These are phyloP conservation scores for Dicyrtomina minuta DNA, from an alignment of 2,888 invertebrate genomes.

Conservation along the genomic window DNA sequence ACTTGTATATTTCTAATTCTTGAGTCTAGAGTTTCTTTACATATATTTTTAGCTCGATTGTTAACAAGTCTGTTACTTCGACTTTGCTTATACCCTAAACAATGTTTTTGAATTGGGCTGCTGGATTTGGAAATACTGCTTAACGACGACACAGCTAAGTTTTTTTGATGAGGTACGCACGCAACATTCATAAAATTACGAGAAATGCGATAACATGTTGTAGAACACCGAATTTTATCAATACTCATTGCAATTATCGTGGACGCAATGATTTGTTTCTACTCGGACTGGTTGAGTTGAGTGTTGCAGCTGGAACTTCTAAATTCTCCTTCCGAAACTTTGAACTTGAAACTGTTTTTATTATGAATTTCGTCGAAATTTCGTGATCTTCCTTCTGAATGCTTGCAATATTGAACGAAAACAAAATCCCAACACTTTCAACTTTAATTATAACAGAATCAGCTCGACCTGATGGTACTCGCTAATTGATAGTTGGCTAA, in stretches of 20 bases:
- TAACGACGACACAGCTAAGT: slow-evolving; percentile 8
- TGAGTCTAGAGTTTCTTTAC: slow-evolving; percentile 26
- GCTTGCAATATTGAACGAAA: too few species aligned
- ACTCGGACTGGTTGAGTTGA: too few species aligned
- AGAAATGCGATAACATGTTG: slow-evolving; percentile 8
- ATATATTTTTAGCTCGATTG: slow-evolving; percentile 20
- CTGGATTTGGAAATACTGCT: slow-evolving; percentile 3
- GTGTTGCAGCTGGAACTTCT: too few species aligned
- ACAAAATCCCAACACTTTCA: too few species aligned
- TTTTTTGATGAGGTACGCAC: neutral
- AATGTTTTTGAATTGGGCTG: slow-evolving; percentile 7
- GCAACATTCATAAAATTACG: slow-evolving; percentile 4
- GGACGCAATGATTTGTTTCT: too few species aligned
- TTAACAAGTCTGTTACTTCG: neutral
- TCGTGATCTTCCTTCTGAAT: too few species aligned
- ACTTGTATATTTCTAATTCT: slow-evolving; percentile 18
- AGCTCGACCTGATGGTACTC: too few species aligned
- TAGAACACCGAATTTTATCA: slow-evolving; percentile 16
- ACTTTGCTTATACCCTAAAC: slow-evolving; percentile 7
- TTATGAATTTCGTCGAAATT: too few species aligned
- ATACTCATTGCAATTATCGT: slow-evolving; percentile 21
- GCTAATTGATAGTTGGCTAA: too few species aligned
- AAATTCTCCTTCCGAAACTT: too few species aligned
- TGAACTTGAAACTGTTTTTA: too few species aligned
- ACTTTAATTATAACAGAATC: too few species aligned